A percentile compares a stretch with the other conserved stretches of the same genome.
Evolutionary conservation across 1,140 invertebrate genomes (phyloP).

Genomic region (Pseudomyrmex dendroicus): DNA sequence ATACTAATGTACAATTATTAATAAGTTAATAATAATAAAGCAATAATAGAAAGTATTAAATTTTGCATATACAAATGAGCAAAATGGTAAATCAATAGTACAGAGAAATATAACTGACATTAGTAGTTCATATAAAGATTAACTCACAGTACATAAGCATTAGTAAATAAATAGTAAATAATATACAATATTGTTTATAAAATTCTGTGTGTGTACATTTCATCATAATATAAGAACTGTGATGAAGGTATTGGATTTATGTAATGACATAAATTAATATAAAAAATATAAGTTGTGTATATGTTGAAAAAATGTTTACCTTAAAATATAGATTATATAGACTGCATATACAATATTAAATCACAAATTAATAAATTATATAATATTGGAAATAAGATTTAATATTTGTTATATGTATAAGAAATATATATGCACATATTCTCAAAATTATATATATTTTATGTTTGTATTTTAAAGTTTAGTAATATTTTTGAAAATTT

Average conservation of each 20-base stretch:
- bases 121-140: too few relatives aligned
- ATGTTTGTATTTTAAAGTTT: too few relatives aligned
- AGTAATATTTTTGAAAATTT: background rate
- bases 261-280: background rate
- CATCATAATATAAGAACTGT: background rate
- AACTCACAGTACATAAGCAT: too few relatives aligned
- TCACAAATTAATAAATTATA: too few relatives aligned
- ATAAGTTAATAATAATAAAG: background rate
- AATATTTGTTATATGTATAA: too few relatives aligned
- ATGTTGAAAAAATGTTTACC: too few relatives aligned
- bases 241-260: background rate
- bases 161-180: background rate
- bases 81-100: background rate
- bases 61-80: background rate
- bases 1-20: slow-evolving; percentile 17
- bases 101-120: background rate
- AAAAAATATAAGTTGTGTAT: background rate
- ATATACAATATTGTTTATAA: background rate
- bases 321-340: too few relatives aligned
- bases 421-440: too few relatives aligned
- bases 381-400: too few relatives aligned
- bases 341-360: too few relatives aligned
- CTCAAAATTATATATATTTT: too few relatives aligned
- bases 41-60: background rate
- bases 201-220: background rate